phyloP scores from a whole-genome alignment of 2,888 invertebrate species.

The Cephus rjabovi region DNA sequence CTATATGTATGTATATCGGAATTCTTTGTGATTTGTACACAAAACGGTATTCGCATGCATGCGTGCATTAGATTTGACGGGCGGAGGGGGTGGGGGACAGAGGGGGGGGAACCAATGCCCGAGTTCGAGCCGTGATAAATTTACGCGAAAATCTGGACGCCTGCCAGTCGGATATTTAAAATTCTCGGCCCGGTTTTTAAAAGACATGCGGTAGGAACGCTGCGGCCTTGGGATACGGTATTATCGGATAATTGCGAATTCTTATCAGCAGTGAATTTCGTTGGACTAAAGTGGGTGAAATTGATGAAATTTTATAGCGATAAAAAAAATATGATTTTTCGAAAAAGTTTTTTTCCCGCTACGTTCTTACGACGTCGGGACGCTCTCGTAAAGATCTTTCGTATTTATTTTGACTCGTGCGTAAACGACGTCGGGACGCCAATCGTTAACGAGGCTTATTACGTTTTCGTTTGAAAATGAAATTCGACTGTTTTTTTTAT shows the following conservation, averaged over 20 bases:
- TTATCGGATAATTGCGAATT: not conserved
- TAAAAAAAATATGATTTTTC: not conserved
- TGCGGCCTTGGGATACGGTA: not conserved
- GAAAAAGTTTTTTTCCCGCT: not conserved
- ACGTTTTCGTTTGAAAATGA: not conserved
- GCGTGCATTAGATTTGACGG: not conserved
- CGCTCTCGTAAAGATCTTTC: not conserved
- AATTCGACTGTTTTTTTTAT: no score
- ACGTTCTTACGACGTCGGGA: not conserved
- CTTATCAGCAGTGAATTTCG: not conserved
- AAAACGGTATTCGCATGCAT: not conserved
- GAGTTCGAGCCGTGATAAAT: slow-evolving; percentile 38
- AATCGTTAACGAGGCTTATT: not conserved
- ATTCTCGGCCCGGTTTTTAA: slow-evolving; percentile 15
- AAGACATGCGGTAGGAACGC: not conserved
- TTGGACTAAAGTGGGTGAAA: not conserved
- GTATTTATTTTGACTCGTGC: not conserved
- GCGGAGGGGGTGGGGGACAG: not conserved
- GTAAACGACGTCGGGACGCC: not conserved
- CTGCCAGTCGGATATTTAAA: slow-evolving; percentile 53
- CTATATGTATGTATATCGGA: not conserved
- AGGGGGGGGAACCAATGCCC: not conserved
- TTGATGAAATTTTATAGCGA: not conserved
- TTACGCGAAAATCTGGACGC: slow-evolving; percentile 46
- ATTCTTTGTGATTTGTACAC: no score